Evolutionary conservation across 2,888 invertebrate genomes (phyloP).

Genomic region (Calliphora vomitoria): DNA sequence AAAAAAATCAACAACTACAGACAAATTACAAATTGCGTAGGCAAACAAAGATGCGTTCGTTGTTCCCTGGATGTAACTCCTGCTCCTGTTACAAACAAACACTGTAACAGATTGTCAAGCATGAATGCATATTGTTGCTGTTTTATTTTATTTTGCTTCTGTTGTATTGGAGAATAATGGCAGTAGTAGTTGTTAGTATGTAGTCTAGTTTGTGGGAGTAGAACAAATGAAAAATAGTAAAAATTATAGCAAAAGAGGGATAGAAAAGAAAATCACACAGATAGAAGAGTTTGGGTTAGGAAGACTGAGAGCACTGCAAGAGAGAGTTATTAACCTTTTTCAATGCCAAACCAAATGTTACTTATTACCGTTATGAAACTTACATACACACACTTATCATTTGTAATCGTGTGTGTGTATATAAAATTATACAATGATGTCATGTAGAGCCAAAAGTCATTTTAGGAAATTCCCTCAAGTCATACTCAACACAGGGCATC

Average conservation of each 20-base stretch:
- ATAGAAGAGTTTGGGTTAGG: background rate
- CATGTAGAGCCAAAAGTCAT: conserved; percentile 83
- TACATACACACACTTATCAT: conserved; percentile 21
- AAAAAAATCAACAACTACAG: conserved; percentile 38
- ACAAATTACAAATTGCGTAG: conserved; percentile 70
- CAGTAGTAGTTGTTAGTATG: conserved; percentile 3
- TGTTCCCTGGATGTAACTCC: conserved; percentile 31
- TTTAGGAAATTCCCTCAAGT: conserved; percentile 83
- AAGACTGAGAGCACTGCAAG: background rate
- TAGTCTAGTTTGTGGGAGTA: conserved; percentile 35
- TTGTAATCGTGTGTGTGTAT: background rate
- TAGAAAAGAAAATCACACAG: conserved; percentile 27
- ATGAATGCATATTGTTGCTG: conserved; percentile 71
- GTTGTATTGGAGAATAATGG: conserved; percentile 28
- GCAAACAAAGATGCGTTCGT: conserved; percentile 70
- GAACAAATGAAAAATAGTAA: conserved; percentile 42
- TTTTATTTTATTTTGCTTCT: conserved; percentile 33
- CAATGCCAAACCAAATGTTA: conserved; percentile 79
- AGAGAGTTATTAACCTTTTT: conserved; percentile 80
- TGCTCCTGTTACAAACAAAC: conserved; percentile 31
- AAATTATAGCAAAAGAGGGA: conserved; percentile 38
- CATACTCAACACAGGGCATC: conserved; percentile 73
- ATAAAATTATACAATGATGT: conserved; percentile 54
- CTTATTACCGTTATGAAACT: conserved; percentile 57
- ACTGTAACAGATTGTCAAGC: conserved; percentile 74